These are phyloP conservation scores for Acleris emargana DNA, from an alignment of 2,888 invertebrate species.

Conservation along the genomic window DNA sequence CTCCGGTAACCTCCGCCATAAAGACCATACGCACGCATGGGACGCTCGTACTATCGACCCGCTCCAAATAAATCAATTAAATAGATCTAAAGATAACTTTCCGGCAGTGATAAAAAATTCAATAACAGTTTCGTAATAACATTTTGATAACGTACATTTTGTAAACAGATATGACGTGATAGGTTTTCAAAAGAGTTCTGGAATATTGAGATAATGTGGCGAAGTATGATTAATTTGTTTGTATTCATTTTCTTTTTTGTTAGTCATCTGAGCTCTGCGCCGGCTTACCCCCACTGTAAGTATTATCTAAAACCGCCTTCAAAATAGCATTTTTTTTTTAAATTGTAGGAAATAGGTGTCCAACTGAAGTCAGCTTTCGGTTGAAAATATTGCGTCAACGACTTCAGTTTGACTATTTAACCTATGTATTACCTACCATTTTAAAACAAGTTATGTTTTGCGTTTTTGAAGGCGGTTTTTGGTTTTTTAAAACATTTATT, in stretches of 20 bases:
- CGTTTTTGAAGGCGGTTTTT: too few species aligned
- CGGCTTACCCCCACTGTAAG: constrained; percentile 56
- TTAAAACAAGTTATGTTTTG: too few species aligned
- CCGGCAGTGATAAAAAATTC: constrained; percentile 18
- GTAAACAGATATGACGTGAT: too few species aligned
- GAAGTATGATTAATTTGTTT: constrained; percentile 32
- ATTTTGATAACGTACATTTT: neutral
- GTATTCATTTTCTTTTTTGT: constrained; percentile 41
- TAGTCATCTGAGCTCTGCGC: constrained; percentile 43
- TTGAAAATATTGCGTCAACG: too few species aligned
- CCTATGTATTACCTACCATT: too few species aligned
- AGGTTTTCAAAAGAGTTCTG: neutral
- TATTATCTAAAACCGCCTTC: constrained; percentile 38
- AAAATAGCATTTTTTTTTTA: too few species aligned
- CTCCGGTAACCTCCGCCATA: constrained; percentile 29
- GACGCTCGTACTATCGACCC: constrained; percentile 21
- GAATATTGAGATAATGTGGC: constrained; percentile 19
- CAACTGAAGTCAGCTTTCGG: too few species aligned
- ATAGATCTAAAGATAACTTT: constrained; percentile 12
- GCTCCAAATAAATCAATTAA: constrained; percentile 29
- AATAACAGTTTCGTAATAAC: constrained; percentile 9
- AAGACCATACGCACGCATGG: constrained; percentile 20
- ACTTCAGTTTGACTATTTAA: too few species aligned
- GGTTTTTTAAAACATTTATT: too few species aligned
- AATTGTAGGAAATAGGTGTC: too few species aligned